Evolutionary conservation across 2,888 invertebrate genomes (phyloP).

Genomic region (Macrosiphum euphorbiae): DNA sequence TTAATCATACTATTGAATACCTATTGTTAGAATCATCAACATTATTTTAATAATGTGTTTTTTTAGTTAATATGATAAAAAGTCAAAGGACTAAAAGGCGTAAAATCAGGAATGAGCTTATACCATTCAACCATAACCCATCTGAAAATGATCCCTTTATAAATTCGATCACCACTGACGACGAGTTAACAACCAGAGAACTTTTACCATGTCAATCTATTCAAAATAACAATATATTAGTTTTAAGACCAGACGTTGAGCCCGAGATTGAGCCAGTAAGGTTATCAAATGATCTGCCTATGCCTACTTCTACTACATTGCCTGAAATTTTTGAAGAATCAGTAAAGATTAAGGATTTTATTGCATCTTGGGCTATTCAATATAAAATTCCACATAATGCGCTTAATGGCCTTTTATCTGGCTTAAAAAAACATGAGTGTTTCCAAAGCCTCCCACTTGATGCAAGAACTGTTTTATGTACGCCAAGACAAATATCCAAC

Average conservation of each 20-base stretch:
- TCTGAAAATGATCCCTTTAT: neutral
- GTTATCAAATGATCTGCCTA: neutral
- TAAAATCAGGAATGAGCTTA: constrained; percentile 23
- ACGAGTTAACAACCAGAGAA: neutral
- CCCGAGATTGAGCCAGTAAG: neutral
- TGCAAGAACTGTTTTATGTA: constrained; percentile 3
- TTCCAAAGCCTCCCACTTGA: neutral
- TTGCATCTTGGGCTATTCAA: constrained; percentile 12
- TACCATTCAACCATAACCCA: neutral
- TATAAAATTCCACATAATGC: neutral
- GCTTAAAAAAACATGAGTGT: neutral
- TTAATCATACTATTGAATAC: too few species aligned
- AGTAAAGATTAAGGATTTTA: neutral
- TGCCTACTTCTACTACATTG: neutral
- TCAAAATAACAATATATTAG: neutral
- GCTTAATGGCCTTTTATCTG: neutral
- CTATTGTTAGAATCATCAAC: too few species aligned
- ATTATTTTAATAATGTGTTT: too few species aligned
- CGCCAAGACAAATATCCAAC: neutral
- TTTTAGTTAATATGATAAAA: neutral
- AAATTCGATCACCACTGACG: neutral
- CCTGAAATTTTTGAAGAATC: neutral
- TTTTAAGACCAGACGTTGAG: neutral
- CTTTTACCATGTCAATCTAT: neutral
- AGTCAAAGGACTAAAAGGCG: neutral